phyloP scores from a whole-genome alignment of 2,888 invertebrate species.

The Protula sp. region DNA sequence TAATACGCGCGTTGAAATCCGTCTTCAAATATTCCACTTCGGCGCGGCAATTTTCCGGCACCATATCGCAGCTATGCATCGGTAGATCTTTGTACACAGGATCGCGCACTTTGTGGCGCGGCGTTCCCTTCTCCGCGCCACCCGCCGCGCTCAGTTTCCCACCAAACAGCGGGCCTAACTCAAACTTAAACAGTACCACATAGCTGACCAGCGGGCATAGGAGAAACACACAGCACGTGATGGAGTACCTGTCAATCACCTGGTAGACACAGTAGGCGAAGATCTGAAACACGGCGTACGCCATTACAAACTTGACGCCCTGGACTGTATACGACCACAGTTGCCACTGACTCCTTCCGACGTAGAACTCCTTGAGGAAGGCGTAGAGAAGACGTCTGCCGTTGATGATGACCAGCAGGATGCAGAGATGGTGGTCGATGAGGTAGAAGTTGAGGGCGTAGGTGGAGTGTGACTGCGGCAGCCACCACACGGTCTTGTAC shows the following conservation, averaged over 20 bases:
- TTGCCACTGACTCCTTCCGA: neutral
- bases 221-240: conserved; percentile 75
- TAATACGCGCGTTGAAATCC: conserved; percentile 84
- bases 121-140: conserved; percentile 61
- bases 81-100: conserved; percentile 19
- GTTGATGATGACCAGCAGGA: conserved; percentile 76
- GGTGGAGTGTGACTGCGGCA: conserved; percentile 82
- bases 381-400: conserved; percentile 70
- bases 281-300: conserved; percentile 59
- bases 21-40: conserved; percentile 79
- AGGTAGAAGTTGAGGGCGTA: too few relatives aligned
- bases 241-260: conserved; percentile 59
- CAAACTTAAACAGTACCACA: conserved; percentile 69
- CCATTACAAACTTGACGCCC: conserved; percentile 27
- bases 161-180: conserved; percentile 47
- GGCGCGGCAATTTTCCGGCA: conserved; percentile 63
- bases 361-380: conserved; percentile 53
- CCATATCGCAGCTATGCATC: conserved; percentile 17
- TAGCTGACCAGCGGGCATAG: conserved; percentile 68
- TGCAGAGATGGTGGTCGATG: conserved; percentile 81
- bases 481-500: conserved; percentile 95
- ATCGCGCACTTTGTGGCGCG: conserved; percentile 24
- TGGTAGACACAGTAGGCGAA: conserved; percentile 62
- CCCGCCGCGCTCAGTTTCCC: conserved; percentile 14
- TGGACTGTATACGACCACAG: conserved; percentile 38